Evolutionary conservation across 1,140 invertebrate species (phyloP), one percentile per base, ranked within the genome.

Genomic region (Camponotus floridanus): DNA sequence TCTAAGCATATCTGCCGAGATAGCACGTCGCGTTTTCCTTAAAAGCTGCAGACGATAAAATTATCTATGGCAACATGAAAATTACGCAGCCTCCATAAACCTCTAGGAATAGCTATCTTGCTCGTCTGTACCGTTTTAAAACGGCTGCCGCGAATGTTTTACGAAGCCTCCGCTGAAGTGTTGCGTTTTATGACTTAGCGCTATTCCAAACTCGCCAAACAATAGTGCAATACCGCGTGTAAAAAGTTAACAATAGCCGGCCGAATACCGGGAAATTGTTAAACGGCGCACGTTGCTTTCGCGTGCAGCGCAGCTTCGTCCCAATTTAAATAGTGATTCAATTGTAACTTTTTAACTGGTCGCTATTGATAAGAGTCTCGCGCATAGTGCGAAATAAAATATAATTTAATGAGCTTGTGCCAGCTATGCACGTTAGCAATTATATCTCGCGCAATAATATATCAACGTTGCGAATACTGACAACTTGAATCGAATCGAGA

Each of bases 231-330:
- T 70, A 70, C 64, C 45, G 64, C 33, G 33, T 70, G 45, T 80
- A 80, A 80, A 80, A 80, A 80, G 76, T 80, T 80, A 80, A 80
- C 64, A 80, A 80, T 80, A 68, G 45, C 33, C 33, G 45, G 15
- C 26, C 64, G 76, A 80, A 80, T 70, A 64, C 68, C 64, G 76
- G 76, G n/a, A 80, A 70, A 80, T 80, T 80, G 64, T 80, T 80
- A 70, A 80, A 80, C 76, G 76, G 18, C 64, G 76, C 64, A 70
- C 76, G 76, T 80, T 65, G 76, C 76, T 70, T 55, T 80, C 33
- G 76, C 64, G 13, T 39, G 76, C 21, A 18, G 42, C n/a, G 4
- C 21, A 68, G 76, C 64, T 55, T 55, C 39, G 76, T n/a, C 55
- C 31, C 64, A 70, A 70, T 80, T 80, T 80, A 26, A 55, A 70